phyloP scores from a whole-genome alignment of 2,888 invertebrate species.

The Neocrepidodera transversa region DNA sequence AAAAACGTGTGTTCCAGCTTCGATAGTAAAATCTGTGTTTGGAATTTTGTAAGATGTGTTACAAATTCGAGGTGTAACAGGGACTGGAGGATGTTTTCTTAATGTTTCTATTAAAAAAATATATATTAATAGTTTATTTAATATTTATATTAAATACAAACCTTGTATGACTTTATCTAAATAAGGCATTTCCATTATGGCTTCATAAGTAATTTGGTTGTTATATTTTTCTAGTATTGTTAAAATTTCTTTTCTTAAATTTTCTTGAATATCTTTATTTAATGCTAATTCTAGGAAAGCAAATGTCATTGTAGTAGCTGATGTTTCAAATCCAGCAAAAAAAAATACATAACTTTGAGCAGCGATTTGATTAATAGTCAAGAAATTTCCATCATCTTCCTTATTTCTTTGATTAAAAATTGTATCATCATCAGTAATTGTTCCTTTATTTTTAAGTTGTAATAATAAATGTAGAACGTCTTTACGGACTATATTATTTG shows the following conservation, averaged over 20 bases:
- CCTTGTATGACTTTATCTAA: conserved; percentile 59
- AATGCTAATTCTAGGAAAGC: conserved; percentile 43
- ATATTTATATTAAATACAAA: conserved; percentile 40
- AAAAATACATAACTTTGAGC: conserved; percentile 45
- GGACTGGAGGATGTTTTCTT: conserved; percentile 38
- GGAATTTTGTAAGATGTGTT: conserved; percentile 42
- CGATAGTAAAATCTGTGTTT: conserved; percentile 31
- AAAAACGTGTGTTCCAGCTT: conserved; percentile 40
- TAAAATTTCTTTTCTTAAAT: conserved; percentile 41
- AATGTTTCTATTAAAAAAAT: conserved; percentile 35
- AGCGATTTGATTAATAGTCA: conserved; percentile 31
- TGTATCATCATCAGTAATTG: conserved; percentile 54
- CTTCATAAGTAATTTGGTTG: conserved; percentile 44
- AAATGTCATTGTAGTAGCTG: conserved; percentile 46
- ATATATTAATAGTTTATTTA: conserved; percentile 5
- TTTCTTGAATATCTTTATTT: conserved; percentile 44
- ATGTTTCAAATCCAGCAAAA: conserved; percentile 47
- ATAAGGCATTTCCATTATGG: conserved; percentile 48
- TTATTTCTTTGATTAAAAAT: conserved; percentile 31
- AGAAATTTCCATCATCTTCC: not conserved
- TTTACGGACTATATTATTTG: conserved; percentile 60
- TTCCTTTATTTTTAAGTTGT: conserved; percentile 57
- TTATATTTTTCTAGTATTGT: conserved; percentile 37
- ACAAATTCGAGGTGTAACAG: conserved; percentile 37
- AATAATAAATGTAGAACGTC: conserved; percentile 66